Evolutionary conservation across 2,888 invertebrate genomes (phyloP).

Genomic region (Caenorhabditis sp.): DNA sequence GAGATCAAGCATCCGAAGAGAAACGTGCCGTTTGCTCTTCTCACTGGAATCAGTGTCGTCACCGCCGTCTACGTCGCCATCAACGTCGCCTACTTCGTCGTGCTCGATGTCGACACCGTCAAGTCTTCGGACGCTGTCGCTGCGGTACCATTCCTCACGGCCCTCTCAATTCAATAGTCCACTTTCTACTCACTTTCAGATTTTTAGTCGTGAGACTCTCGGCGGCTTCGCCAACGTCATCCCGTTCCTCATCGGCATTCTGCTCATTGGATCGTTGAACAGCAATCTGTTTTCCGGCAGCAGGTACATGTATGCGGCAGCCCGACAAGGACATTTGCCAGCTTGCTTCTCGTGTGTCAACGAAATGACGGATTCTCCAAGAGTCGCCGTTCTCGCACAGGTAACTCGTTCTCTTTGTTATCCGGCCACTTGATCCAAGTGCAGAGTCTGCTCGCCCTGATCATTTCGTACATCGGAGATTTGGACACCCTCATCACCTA

Average conservation of each 20-base stretch:
- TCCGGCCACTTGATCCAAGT: too few species aligned
- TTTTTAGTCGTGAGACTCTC: constrained; percentile 76
- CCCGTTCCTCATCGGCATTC: constrained; percentile 77
- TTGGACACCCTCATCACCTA: constrained; percentile 77
- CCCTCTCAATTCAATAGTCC: constrained; percentile 51
- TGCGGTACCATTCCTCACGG: constrained; percentile 64
- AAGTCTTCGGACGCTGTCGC: constrained; percentile 78
- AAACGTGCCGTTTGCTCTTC: constrained; percentile 76
- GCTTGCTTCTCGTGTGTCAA: constrained; percentile 77
- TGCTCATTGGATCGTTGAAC: constrained; percentile 78
- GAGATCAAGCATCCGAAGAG: constrained; percentile 75
- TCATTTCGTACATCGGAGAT: constrained; percentile 76
- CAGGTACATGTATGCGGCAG: constrained; percentile 78
- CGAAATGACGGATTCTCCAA: constrained; percentile 72
- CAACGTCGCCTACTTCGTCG: constrained; percentile 78
- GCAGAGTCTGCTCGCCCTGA: constrained; percentile 75
- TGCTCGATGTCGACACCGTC: constrained; percentile 77
- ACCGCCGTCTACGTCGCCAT: constrained; percentile 75
- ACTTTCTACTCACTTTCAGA: constrained; percentile 65
- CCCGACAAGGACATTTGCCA: constrained; percentile 77
- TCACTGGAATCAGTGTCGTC: constrained; percentile 72
- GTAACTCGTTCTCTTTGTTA: too few species aligned
- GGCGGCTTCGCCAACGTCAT: constrained; percentile 75
- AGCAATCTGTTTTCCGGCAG: constrained; percentile 78
- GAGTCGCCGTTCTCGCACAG: constrained; percentile 77